These are phyloP conservation scores for Automeris io DNA, from an alignment of 2,888 invertebrate species.

Conservation along the genomic window DNA sequence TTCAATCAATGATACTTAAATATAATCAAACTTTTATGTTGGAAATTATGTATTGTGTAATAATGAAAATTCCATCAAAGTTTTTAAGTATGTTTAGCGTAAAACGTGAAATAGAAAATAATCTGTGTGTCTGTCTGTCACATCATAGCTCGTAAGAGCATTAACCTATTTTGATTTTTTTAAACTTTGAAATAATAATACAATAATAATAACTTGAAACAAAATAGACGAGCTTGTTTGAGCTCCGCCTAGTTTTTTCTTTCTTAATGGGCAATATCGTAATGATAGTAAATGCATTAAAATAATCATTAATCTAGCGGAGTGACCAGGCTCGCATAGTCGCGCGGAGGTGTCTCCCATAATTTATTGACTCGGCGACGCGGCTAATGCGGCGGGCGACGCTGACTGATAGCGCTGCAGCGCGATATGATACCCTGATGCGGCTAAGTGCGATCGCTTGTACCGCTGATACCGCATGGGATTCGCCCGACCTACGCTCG, in stretches of 20 bases:
- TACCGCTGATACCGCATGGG: conserved; percentile 47
- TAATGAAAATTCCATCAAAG: no score
- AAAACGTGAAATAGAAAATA: no score
- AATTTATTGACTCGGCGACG: conserved; percentile 67
- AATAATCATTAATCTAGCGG: conserved; percentile 29
- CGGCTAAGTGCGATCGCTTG: conserved; percentile 74
- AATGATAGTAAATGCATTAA: conserved; percentile 10
- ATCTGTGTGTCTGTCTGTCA: no score
- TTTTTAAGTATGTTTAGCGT: no score
- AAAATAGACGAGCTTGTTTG: no score
- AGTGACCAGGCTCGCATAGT: conserved; percentile 53
- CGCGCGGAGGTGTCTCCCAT: conserved; percentile 49
- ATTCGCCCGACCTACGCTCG: conserved; percentile 9
- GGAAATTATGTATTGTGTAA: no score
- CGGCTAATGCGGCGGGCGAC: conserved; percentile 69
- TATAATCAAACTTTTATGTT: no score
- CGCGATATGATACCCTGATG: conserved; percentile 67
- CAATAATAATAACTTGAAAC: no score
- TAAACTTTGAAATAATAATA: no score
- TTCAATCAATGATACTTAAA: no score
- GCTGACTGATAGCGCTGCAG: conserved; percentile 69
- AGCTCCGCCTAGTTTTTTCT: neutral
- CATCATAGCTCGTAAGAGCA: no score
- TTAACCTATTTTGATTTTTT: no score
- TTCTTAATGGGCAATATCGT: conserved; percentile 1